Percentiles rank a stretch among this genome's conserved stretches.
Evolutionary conservation across 1,140 invertebrate genomes (phyloP).

Genomic region (Danaus melanippus): DNA sequence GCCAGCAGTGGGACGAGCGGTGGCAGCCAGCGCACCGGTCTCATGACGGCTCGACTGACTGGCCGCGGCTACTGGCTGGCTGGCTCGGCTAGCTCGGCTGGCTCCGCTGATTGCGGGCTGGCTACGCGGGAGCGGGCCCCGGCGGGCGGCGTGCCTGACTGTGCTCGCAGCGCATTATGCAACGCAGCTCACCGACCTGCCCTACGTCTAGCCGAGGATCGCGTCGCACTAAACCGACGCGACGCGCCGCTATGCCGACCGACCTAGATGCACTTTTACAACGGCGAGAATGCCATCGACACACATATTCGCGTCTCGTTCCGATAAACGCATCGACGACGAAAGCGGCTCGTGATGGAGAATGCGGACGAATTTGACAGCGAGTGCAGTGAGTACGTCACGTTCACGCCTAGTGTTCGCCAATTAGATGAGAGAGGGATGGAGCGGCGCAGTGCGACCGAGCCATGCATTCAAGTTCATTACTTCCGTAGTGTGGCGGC

Average conservation of each 20-base stretch:
- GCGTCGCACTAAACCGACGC: conserved; percentile 60
- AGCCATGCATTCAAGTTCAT: conserved; percentile 69
- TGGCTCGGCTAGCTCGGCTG: conserved; percentile 14
- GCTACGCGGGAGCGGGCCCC: conserved; percentile 27
- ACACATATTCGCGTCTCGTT: conserved; percentile 70
- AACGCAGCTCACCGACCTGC: conserved; percentile 61
- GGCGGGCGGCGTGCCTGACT: conserved; percentile 34
- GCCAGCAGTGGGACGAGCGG: conserved; percentile 48
- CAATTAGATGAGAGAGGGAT: conserved; percentile 54
- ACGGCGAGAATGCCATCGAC: conserved; percentile 67
- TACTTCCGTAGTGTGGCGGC: conserved; percentile 65
- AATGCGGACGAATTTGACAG: conserved; percentile 70
- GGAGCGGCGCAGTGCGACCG: conserved; percentile 46
- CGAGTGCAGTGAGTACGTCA: conserved; percentile 65
- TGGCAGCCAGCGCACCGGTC: conserved; percentile 47
- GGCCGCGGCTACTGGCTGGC: conserved; percentile 8
- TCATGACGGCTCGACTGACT: conserved; percentile 36
- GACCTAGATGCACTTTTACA: conserved; percentile 72
- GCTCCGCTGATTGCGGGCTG: conserved; percentile 21
- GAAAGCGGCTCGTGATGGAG: conserved; percentile 69
- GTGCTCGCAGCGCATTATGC: conserved; percentile 52
- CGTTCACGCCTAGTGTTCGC: conserved; percentile 53
- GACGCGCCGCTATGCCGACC: conserved; percentile 61
- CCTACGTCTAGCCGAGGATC: conserved; percentile 63
- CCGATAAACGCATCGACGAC: conserved; percentile 70